A percentile compares a stretch with the other conserved stretches of the same genome.
phyloP scores from a whole-genome alignment of 2,113 vertebrate species.

The Salvelinus alpinus region DNA sequence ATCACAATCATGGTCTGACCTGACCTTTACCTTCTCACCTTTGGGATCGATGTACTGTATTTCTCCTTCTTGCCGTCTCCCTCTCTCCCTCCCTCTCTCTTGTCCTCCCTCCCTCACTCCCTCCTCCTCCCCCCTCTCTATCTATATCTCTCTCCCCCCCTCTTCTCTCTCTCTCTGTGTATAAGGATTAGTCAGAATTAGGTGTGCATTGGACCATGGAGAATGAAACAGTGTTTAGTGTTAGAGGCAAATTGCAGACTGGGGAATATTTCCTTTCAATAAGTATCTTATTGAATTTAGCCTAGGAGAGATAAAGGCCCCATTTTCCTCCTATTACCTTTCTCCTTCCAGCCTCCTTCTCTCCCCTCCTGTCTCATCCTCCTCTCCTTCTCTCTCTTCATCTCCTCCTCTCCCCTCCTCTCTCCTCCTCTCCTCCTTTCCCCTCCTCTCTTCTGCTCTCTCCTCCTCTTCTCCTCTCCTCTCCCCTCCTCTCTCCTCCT shows the following conservation, averaged over 20 bases:
- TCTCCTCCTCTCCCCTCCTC: background rate
- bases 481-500: no score
- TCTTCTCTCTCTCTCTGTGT: background rate
- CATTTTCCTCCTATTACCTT: slow-evolving; percentile 1
- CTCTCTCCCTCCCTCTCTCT: background rate
- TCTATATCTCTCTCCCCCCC: no score
- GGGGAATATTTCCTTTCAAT: slow-evolving; percentile 60
- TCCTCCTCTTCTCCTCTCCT: background rate
- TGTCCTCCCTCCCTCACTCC: no score
- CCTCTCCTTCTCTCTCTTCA: background rate
- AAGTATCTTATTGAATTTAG: slow-evolving; percentile 60
- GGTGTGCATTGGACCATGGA: slow-evolving; percentile 59
- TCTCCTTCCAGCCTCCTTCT: no score
- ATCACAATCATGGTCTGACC: no score
- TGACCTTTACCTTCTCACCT: slow-evolving; percentile 36
- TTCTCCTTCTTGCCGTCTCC: background rate
- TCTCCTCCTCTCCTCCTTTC: no score
- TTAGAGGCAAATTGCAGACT: slow-evolving; percentile 49
- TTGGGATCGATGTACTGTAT: background rate
- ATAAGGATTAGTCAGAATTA: slow-evolving; percentile 67
- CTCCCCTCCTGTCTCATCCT: no score
- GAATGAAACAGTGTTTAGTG: slow-evolving; percentile 61
- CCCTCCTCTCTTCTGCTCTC: background rate
- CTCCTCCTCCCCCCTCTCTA: no score
- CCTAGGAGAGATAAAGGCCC: slow-evolving; percentile 34